Evolutionary conservation across 2,113 vertebrate species (phyloP).

Genomic region (Girardinichthys multiradiatus): DNA sequence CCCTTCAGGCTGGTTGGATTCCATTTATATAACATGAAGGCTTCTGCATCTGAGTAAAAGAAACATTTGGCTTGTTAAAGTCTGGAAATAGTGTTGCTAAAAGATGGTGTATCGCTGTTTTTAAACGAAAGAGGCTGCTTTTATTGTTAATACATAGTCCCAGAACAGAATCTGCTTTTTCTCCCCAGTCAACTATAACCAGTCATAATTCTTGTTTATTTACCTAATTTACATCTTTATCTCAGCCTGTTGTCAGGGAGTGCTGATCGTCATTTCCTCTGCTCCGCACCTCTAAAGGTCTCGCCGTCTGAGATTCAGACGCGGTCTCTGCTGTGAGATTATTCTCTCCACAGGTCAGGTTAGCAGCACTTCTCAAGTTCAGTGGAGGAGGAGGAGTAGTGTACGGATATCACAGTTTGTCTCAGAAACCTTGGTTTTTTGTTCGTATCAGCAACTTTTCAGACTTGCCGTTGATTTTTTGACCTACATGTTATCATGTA

Average conservation of each 20-base stretch:
- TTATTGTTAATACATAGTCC: neutral
- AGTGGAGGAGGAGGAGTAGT: conserved; percentile 19
- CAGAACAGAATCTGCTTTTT: conserved; percentile 10
- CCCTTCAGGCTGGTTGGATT: neutral
- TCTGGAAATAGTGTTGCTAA: neutral
- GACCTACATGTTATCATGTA: conserved; percentile 22
- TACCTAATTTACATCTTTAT: conserved; percentile 35
- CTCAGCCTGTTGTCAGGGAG: neutral
- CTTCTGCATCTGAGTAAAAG: neutral
- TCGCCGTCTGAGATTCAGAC: conserved; percentile 43
- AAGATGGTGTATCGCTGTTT: neutral
- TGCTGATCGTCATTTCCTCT: conserved; percentile 21
- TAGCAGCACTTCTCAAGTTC: conserved; percentile 34
- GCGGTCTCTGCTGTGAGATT: conserved; percentile 34
- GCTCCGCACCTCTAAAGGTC: conserved; percentile 45
- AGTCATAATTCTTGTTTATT: conserved; percentile 17
- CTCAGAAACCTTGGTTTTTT: conserved; percentile 45
- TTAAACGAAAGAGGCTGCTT: too few species aligned
- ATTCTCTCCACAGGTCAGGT: conserved; percentile 34
- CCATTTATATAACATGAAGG: neutral
- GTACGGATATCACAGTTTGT: conserved; percentile 42
- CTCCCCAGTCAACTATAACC: conserved; percentile 10
- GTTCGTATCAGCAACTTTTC: conserved; percentile 46
- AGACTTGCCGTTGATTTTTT: conserved; percentile 23
- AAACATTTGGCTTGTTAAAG: too few species aligned